These are phyloP conservation scores for Hylia prasina DNA, from an alignment of 2,113 vertebrate genomes.

Conservation along the genomic window DNA sequence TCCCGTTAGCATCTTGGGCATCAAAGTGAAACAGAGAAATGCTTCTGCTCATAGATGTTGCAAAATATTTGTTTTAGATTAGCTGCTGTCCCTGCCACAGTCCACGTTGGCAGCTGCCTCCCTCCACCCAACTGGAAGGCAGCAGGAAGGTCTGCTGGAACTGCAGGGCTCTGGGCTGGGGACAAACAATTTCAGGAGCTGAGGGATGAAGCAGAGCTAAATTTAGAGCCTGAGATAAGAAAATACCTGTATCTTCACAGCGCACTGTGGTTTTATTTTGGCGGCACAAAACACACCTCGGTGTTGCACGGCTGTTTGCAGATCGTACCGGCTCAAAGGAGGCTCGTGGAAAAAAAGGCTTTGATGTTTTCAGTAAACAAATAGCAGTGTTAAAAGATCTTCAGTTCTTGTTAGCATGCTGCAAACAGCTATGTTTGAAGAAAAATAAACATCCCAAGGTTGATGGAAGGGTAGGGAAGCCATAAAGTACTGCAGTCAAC, in stretches of 20 bases:
- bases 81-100: not conserved
- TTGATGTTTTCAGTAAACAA: slow-evolving; percentile 52
- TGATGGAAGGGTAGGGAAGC: slow-evolving; percentile 32
- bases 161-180: not conserved
- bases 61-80: not conserved
- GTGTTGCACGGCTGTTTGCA: not conserved
- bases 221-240: not conserved
- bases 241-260: not conserved
- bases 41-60: not conserved
- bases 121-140: not conserved
- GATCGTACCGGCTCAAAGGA: not conserved
- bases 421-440: slow-evolving; percentile 36
- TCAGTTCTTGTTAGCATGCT: slow-evolving; percentile 5
- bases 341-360: not conserved
- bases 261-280: not conserved
- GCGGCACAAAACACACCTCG: not conserved
- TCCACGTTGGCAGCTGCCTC: accelerated
- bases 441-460: slow-evolving; percentile 32
- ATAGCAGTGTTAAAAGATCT: slow-evolving; percentile 16
- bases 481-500: not conserved
- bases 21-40: not conserved
- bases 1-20: not conserved
- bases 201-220: not conserved
- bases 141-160: not conserved
- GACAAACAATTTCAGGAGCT: not conserved